Evolutionary conservation across 2,797 vertebrate genomes (phyloP).

Genomic region (Urocyon cinereoargenteus): DNA sequence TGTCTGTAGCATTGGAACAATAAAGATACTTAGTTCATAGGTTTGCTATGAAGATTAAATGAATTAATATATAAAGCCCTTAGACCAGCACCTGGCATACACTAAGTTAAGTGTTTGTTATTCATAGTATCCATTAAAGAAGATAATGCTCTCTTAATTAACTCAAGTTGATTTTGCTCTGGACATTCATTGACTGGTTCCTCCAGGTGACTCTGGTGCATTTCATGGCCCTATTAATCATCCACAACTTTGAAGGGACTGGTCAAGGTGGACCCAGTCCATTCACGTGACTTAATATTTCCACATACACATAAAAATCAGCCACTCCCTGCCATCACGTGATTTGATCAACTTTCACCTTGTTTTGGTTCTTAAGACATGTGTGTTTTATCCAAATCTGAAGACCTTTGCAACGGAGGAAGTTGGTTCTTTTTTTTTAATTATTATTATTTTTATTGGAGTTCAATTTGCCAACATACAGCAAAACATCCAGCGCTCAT

Average conservation of each 20-base stretch:
- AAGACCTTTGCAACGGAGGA: neutral
- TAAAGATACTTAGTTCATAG: neutral
- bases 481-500: too few relatives aligned
- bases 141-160: neutral
- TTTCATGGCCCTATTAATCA: neutral
- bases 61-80: neutral
- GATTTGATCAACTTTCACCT: neutral
- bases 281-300: neutral
- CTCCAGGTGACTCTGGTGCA: neutral
- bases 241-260: neutral
- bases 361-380: neutral
- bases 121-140: neutral
- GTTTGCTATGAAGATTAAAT: neutral
- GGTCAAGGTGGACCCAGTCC: neutral
- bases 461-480: too few relatives aligned
- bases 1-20: neutral
- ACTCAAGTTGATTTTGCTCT: neutral
- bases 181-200: neutral
- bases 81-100: neutral
- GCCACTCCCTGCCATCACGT: neutral
- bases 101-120: neutral
- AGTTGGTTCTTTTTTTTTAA: neutral
- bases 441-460: too few relatives aligned
- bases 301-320: neutral
- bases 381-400: neutral